Percentiles rank a stretch among this genome's conserved stretches.
phyloP scores from a whole-genome alignment of 2,797 vertebrate genomes.

The Aphelocoma californica region DNA sequence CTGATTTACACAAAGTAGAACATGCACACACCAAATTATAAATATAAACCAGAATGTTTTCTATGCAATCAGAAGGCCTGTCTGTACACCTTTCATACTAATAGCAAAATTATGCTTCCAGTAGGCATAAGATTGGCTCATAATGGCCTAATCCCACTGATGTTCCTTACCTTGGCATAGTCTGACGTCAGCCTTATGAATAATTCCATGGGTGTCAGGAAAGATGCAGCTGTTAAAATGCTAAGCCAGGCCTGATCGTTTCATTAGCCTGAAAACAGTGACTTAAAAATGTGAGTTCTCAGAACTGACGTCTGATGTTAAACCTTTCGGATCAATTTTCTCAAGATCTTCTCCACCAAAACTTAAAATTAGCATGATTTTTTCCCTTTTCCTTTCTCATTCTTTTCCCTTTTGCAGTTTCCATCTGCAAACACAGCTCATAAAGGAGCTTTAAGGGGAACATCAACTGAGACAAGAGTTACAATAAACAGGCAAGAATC shows the following conservation, averaged over 20 bases:
- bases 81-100: neutral
- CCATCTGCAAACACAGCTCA: neutral
- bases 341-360: neutral
- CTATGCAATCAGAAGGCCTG: neutral
- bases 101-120: constrained; percentile 27
- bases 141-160: constrained; percentile 18
- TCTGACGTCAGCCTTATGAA: constrained; percentile 38
- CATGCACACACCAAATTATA: neutral
- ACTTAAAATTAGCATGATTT: neutral
- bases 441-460: neutral
- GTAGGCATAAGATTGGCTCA: constrained; percentile 12
- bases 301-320: neutral
- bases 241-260: constrained; percentile 7
- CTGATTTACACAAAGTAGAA: constrained; percentile 12
- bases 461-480: neutral
- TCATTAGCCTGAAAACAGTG: constrained; percentile 6
- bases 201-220: constrained; percentile 1
- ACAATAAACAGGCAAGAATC: neutral
- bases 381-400: neutral
- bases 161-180: neutral
- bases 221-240: constrained; percentile 32
- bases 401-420: neutral
- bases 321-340: neutral
- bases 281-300: constrained; percentile 7
- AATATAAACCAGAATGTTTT: neutral